Conservation (phyloP, 2,797 vertebrate genomes). For the Adrianichthys oophorus region DNA sequence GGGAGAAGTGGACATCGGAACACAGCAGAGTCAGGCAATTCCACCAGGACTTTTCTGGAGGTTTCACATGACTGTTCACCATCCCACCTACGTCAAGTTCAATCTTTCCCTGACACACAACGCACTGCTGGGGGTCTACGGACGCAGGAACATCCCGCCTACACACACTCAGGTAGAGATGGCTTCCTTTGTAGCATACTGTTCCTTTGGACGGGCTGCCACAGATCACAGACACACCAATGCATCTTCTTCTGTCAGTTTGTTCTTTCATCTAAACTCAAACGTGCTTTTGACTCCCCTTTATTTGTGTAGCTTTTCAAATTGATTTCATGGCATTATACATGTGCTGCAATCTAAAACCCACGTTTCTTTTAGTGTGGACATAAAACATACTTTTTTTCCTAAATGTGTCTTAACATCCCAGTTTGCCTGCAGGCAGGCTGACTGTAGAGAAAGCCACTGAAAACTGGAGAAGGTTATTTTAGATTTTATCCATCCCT, state of each 20-base stretch:
- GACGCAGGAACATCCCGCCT: slow-evolving; percentile 93
- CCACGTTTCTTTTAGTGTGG: no score
- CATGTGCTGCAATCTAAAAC: slow-evolving; percentile 1
- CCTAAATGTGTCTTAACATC: no score
- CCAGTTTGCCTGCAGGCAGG: no score
- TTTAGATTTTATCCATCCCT: background rate
- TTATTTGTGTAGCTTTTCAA: slow-evolving; percentile 2
- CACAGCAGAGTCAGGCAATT: slow-evolving; percentile 91
- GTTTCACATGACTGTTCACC: slow-evolving; percentile 92
- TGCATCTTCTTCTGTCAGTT: slow-evolving; percentile 5
- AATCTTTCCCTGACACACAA: slow-evolving; percentile 93
- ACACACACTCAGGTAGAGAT: slow-evolving; percentile 92
- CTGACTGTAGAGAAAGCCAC: slow-evolving; percentile 3
- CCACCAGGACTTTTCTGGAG: slow-evolving; percentile 97
- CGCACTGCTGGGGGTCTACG: slow-evolving; percentile 92
- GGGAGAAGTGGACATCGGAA: slow-evolving; percentile 91
- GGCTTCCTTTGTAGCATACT: slow-evolving; percentile 26
- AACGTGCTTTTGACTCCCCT: background rate
- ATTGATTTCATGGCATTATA: background rate
- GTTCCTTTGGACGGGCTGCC: slow-evolving; percentile 24
- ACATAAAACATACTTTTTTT: no score
- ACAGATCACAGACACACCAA: slow-evolving; percentile 14
- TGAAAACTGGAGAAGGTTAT: slow-evolving; percentile 1
- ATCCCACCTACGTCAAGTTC: slow-evolving; percentile 93
- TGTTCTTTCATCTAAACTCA: slow-evolving; percentile 19